Evolutionary conservation across 1,140 invertebrate species (phyloP).

Genomic region (Microplitis demolitor): DNA sequence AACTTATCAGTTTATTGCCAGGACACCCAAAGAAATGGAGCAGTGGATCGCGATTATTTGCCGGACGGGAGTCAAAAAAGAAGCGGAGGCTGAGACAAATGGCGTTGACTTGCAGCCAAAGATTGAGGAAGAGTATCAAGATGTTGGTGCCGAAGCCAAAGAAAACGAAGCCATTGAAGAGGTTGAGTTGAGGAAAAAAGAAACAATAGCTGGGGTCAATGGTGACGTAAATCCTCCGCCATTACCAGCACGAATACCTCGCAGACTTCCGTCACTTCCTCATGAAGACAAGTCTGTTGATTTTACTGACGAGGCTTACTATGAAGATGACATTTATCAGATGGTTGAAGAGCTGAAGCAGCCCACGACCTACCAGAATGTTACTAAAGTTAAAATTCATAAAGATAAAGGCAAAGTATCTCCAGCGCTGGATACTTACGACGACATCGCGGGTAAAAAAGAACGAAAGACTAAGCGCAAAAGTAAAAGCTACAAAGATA

Average conservation of each 20-base stretch:
- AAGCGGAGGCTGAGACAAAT: background rate
- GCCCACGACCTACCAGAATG: conserved; percentile 43
- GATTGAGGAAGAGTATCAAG: conserved; percentile 27
- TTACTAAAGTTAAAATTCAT: conserved; percentile 5
- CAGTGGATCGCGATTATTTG: conserved; percentile 48
- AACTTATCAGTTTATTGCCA: conserved; percentile 48
- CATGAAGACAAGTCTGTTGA: conserved; percentile 5
- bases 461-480: background rate
- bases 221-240: conserved; percentile 34
- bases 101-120: background rate
- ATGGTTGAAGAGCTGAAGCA: conserved; percentile 50
- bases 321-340: conserved; percentile 55
- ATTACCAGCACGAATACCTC: conserved; percentile 41
- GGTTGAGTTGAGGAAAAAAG: background rate
- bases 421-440: conserved; percentile 13
- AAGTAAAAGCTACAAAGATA: conserved; percentile 18
- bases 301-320: conserved; percentile 36
- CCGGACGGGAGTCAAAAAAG: background rate
- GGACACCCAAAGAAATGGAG: conserved; percentile 47
- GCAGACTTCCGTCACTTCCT: conserved; percentile 50
- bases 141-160: conserved; percentile 12
- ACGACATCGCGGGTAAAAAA: conserved; percentile 22
- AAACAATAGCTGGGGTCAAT: background rate
- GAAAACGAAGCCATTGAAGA: background rate
- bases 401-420: background rate